Percentiles rank a stretch among this genome's conserved stretches.
Conservation (phyloP, 2,797 vertebrate species). For the Novumbra hubbsi region DNA sequence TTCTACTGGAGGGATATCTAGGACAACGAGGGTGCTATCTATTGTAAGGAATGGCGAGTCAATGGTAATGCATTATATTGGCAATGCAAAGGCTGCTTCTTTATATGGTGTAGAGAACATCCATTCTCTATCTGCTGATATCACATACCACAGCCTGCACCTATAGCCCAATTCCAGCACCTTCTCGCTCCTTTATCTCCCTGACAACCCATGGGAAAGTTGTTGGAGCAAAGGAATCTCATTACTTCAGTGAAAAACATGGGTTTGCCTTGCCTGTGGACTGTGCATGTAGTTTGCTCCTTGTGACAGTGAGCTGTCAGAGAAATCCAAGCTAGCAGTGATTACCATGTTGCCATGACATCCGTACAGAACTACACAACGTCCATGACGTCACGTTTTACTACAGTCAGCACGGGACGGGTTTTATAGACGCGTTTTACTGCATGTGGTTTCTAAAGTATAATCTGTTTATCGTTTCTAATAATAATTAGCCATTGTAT, state of each 20-base stretch:
- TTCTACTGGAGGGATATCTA: too few species aligned
- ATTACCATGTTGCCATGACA: background rate
- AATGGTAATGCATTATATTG: background rate
- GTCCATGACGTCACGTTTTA: background rate
- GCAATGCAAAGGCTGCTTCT: background rate
- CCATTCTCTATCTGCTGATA: background rate
- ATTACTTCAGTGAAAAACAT: constrained; percentile 15
- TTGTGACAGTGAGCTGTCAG: background rate
- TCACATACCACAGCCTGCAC: background rate
- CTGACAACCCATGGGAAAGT: background rate
- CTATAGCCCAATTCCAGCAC: background rate
- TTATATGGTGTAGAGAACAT: background rate
- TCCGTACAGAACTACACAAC: background rate
- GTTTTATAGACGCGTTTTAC: too few species aligned
- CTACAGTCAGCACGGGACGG: background rate
- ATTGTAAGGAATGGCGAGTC: background rate
- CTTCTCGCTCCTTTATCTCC: background rate
- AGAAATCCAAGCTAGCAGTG: background rate
- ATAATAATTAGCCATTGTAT: too few species aligned
- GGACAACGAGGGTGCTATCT: too few species aligned
- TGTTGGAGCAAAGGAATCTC: background rate
- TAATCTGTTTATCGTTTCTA: too few species aligned
- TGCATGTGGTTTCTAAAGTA: too few species aligned
- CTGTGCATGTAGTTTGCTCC: background rate
- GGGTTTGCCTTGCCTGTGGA: constrained; percentile 9